A percentile compares a stretch with the other conserved stretches of the same genome.
Evolutionary conservation across 2,888 invertebrate species (phyloP).

Genomic region (Ceraclea dissimilis): DNA sequence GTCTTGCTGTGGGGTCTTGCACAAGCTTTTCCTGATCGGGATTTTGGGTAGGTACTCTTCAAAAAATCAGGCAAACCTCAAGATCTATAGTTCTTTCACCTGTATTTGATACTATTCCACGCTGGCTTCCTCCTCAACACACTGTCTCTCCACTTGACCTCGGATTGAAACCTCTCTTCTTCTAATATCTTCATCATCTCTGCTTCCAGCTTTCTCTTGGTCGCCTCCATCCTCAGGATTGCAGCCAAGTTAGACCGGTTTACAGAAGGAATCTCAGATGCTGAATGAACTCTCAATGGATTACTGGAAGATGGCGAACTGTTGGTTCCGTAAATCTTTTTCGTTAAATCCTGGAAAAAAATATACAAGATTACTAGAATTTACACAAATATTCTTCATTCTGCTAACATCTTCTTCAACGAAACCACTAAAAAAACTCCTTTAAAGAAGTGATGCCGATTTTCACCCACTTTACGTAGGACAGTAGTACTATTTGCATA

Average conservation of each 20-base stretch:
- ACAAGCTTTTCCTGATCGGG: too few relatives aligned
- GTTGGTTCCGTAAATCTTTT: conserved; percentile 21
- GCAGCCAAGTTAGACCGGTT: conserved; percentile 61
- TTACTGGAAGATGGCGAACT: conserved; percentile 31
- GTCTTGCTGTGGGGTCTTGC: too few relatives aligned
- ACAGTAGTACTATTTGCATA: background rate
- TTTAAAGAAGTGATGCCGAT: background rate
- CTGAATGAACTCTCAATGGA: conserved; percentile 31
- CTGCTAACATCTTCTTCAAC: background rate
- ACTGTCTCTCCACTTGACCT: conserved; percentile 52
- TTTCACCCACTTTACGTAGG: background rate
- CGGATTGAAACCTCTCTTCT: conserved; percentile 52
- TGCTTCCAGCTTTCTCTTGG: conserved; percentile 53
- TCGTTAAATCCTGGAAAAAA: conserved; percentile 18
- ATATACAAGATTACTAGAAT: background rate
- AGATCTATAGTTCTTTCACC: too few relatives aligned
- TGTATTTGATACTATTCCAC: conserved; percentile 61
- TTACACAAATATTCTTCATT: background rate
- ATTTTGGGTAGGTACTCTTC: too few relatives aligned
- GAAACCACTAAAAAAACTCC: background rate
- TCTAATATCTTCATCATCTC: conserved; percentile 53
- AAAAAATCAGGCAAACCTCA: too few relatives aligned
- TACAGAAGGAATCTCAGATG: conserved; percentile 38
- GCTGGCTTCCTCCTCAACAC: conserved; percentile 57
- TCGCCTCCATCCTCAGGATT: conserved; percentile 55